phyloP scores from a whole-genome alignment of 2,797 vertebrate species.

The Darevskia mixta region DNA sequence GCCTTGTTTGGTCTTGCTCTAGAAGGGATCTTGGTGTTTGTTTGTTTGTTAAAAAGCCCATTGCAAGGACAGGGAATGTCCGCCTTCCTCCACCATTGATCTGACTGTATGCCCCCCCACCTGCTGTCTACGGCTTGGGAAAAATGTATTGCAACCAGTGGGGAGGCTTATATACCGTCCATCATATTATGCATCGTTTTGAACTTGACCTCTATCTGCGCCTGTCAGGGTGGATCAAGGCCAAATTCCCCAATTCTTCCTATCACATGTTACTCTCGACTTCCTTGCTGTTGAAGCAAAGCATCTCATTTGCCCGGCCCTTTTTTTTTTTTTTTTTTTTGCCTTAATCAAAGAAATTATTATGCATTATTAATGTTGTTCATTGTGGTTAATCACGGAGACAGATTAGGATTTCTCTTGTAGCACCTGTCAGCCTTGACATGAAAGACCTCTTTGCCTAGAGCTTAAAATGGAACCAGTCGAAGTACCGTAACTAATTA shows the following conservation, averaged over 20 bases:
- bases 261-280: neutral
- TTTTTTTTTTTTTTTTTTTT: neutral
- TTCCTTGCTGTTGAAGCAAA: constrained; percentile 19
- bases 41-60: too few relatives aligned
- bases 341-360: constrained; percentile 26
- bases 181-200: neutral
- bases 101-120: neutral
- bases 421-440: constrained; percentile 15
- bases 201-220: neutral
- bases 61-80: neutral
- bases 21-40: neutral
- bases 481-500: constrained; percentile 57
- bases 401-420: constrained; percentile 51
- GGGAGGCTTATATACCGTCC: neutral
- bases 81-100: neutral
- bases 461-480: constrained; percentile 49
- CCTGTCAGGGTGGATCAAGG: neutral
- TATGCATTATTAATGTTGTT: constrained; percentile 31
- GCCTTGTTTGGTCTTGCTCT: neutral
- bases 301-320: constrained; percentile 7
- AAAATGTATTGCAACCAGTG: neutral
- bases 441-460: constrained; percentile 55
- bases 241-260: neutral
- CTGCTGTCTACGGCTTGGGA: neutral
- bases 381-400: constrained; percentile 36